Evolutionary conservation across 2,888 invertebrate genomes (phyloP).

Genomic region (Parapristionchus giblindavisi): DNA sequence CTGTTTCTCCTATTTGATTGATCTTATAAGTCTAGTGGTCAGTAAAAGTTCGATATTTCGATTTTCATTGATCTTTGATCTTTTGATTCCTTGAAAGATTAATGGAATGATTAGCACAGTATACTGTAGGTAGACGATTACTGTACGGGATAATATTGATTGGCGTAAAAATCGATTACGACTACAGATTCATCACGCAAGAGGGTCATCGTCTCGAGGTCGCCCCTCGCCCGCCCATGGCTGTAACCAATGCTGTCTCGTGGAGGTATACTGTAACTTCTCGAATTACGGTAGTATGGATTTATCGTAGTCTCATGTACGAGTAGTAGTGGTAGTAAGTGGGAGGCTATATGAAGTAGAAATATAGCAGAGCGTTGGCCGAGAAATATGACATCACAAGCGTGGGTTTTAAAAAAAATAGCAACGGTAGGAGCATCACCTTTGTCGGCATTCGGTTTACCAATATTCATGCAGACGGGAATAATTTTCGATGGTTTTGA

Average conservation of each 20-base stretch:
- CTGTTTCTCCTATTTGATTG: too few species aligned
- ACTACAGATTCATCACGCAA: slow-evolving; percentile 84
- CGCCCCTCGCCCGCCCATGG: slow-evolving; percentile 93
- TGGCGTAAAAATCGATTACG: not conserved
- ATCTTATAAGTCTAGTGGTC: not conserved
- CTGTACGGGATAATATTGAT: not conserved
- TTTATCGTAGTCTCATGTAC: too few species aligned
- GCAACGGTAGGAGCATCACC: too few species aligned
- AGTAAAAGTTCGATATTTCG: not conserved
- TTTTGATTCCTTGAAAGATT: not conserved
- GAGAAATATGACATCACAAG: too few species aligned
- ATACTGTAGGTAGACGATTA: too few species aligned
- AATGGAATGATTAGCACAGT: not conserved
- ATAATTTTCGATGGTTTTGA: too few species aligned
- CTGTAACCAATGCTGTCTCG: slow-evolving; percentile 98
- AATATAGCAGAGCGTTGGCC: too few species aligned
- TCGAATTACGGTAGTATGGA: too few species aligned
- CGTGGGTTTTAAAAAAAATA: not conserved
- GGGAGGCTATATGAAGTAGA: too few species aligned
- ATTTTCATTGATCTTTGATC: not conserved
- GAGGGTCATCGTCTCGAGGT: slow-evolving; percentile 96
- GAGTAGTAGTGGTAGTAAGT: too few species aligned
- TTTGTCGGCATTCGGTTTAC: too few species aligned
- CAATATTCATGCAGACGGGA: too few species aligned
- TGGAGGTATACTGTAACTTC: slow-evolving; percentile 77